Evolutionary conservation across 2,113 vertebrate genomes (phyloP).

Genomic region (Rhabdomys dilectus): DNA sequence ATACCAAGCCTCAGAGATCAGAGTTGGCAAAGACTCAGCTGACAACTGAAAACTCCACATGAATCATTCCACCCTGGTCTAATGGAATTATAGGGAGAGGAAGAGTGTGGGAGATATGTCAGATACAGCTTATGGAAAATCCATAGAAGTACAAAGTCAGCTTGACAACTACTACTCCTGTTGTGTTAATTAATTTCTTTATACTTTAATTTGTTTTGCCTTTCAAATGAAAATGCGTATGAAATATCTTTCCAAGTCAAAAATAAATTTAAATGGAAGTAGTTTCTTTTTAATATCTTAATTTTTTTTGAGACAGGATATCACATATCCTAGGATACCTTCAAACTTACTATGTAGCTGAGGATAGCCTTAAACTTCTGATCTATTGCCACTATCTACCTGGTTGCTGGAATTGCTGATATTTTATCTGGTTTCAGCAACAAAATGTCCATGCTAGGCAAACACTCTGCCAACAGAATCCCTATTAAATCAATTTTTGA

Average conservation of each 20-base stretch:
- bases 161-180: background rate
- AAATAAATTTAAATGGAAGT: constrained; percentile 11
- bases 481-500: background rate
- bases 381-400: background rate
- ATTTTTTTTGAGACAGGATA: background rate
- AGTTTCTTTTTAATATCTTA: background rate
- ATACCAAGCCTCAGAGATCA: background rate
- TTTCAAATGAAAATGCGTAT: background rate
- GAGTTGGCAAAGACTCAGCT: background rate
- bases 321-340: background rate
- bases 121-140: too few relatives aligned
- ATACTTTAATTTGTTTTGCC: background rate
- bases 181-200: background rate
- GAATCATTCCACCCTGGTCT: background rate
- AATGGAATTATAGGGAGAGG: background rate
- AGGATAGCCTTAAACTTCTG: background rate
- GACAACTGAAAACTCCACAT: background rate
- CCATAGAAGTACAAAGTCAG: background rate
- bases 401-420: background rate
- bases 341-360: background rate
- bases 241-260: background rate
- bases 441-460: background rate
- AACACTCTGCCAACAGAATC: background rate
- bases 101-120: accelerated
- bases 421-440: background rate